Evolutionary conservation across 2,113 vertebrate species (phyloP), one percentile per base, ranked within the genome.

Genomic region (Machaerirhynchus nigripectus): DNA sequence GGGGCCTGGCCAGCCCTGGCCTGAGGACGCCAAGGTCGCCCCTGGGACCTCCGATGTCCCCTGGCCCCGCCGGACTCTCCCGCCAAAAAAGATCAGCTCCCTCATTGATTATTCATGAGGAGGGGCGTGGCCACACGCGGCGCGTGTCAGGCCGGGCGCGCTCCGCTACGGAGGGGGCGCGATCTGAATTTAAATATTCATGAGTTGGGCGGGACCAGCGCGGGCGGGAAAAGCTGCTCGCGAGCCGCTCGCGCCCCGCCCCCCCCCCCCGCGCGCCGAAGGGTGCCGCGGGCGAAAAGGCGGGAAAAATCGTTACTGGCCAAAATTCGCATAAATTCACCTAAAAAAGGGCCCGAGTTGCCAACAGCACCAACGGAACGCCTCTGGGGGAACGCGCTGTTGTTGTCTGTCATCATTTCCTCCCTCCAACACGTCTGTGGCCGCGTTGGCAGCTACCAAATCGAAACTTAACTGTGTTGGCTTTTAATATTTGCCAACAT

Each of bases 101-200:
- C 9, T 67, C 24, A 35, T 91, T 76, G 28, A 69, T 49, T 95
- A 94, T 94, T 96, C 74, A 89, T 52, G 35, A 87, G 31, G 27
- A n/a, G 68, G 68, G 86, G 76, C 2, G 70, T 13, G 37, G 0
- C 2, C 1, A 0, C 8, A 1, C 2, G 2, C 2, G 1, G 2
- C 0, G 1, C 33, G 3, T 0, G 4, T 4, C 19, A 1, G 23
- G 7, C 15, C 3, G 10, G 0, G 13, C 0, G 16, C 2, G 1
- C 1, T 12, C 8, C 4, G 2, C 3, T 3, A 7, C 0, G 5
- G 5, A 5, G 5, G 5, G 16, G 40, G 57, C 31, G 67, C 33
- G 30, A 15, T 1, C 1, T 0, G 19, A 0, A 44, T 40, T 61
- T 94, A 9, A 71, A 57, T 70, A 53, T 73, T 76, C 82, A 67